Percentiles rank a stretch among this genome's conserved stretches.
phyloP scores from a whole-genome alignment of 2,888 invertebrate genomes.

The Disparrhopalites patrizii region DNA sequence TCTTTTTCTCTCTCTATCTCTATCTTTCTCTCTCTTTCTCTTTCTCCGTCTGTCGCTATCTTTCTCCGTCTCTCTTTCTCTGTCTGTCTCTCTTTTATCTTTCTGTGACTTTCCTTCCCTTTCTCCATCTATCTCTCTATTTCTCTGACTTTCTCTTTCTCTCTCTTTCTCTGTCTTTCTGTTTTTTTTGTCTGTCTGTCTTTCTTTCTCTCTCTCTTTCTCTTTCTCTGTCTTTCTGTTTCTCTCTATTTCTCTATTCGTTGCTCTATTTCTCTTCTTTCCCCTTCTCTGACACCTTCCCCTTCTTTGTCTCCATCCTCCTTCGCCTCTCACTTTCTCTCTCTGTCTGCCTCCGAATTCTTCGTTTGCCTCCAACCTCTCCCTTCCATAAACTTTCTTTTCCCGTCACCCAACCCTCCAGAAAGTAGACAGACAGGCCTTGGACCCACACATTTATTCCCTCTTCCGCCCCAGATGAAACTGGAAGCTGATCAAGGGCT shows the following conservation, averaged over 20 bases:
- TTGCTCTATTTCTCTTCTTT: neutral
- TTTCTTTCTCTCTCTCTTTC: too few species aligned
- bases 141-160: neutral
- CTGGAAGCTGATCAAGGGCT: slow-evolving; percentile 18
- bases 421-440: too few species aligned
- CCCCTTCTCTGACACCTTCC: neutral
- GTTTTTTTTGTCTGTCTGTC: neutral
- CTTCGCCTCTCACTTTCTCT: neutral
- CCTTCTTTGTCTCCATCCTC: neutral
- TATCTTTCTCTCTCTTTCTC: slow-evolving; percentile 2
- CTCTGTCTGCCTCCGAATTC: neutral
- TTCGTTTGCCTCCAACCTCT: neutral
- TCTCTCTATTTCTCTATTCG: neutral
- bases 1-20: neutral
- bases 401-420: too few species aligned
- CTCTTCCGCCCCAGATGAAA: slow-evolving; percentile 22
- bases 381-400: neutral
- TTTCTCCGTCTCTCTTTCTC: neutral
- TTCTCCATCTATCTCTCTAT: neutral
- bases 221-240: neutral
- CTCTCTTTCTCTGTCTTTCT: neutral
- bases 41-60: neutral
- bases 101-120: slow-evolving; percentile 3
- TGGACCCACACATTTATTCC: too few species aligned
- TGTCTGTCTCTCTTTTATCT: neutral